Evolutionary conservation across 1,140 invertebrate genomes (phyloP).

Genomic region (Lithobius niger): DNA sequence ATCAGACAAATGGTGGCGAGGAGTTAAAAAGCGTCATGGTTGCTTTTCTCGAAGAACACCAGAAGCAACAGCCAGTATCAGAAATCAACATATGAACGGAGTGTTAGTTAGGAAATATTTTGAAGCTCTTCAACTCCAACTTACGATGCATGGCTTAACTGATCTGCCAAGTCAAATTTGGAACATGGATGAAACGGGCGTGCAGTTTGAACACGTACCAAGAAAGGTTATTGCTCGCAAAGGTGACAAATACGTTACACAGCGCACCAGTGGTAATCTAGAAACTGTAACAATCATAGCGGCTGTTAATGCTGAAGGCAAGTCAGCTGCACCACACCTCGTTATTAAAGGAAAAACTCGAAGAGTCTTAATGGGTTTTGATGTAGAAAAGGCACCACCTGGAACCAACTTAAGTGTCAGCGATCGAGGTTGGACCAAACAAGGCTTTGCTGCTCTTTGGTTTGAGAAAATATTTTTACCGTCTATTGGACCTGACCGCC

Average conservation of each 20-base stretch:
- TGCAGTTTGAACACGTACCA: constrained; percentile 3
- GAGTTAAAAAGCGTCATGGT: no score
- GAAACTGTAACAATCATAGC: not conserved
- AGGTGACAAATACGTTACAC: not conserved
- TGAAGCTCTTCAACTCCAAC: not conserved
- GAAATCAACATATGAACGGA: no score
- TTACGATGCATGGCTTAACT: not conserved
- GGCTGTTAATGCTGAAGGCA: constrained; percentile 1
- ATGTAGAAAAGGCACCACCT: constrained; percentile 6
- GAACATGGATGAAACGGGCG: constrained; percentile 4
- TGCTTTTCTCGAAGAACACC: no score
- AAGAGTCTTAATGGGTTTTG: not conserved
- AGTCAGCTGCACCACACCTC: not conserved
- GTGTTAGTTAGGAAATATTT: not conserved
- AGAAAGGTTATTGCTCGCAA: not conserved
- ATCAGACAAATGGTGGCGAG: no score
- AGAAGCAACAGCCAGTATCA: no score
- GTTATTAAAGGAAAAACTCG: constrained; percentile 3
- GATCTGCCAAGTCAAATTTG: no score
- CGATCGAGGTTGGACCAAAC: not conserved
- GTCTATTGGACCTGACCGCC: not conserved
- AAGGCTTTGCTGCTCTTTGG: constrained; percentile 1
- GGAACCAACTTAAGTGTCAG: not conserved
- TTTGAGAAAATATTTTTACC: not conserved
- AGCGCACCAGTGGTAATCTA: constrained; percentile 6